Base-by-base conservation (phyloP, 2,113 vertebrate genomes). In the Natator depressus region DNA sequence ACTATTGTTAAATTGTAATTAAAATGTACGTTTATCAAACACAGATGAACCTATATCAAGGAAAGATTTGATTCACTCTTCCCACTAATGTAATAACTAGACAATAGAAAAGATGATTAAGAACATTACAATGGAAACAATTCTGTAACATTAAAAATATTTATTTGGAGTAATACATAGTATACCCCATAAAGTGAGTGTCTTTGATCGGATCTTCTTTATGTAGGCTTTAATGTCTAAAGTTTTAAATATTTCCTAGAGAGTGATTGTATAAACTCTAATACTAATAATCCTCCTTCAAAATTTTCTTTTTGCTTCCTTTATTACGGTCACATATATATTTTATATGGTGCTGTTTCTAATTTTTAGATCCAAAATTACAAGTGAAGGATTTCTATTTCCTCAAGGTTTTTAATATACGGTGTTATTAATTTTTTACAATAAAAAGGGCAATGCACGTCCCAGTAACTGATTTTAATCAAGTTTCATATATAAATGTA, bases 371-470 rank as follows among this genome's bases (percentile, higher is more conserved):
- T 84, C 83, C 75, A 96, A 80, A 69, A 89, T 88, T 84, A 86
- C 17, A 88, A 47, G 51, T 93, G 50, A 89, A 95, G 86, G 57
- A 91, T 80, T 81, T 85, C 17, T 57, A 92, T 94, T 96, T 96
- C 91, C 95, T 92, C 85, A 89, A 96, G 89, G 80, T 93, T 95
- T 97, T 96, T 93, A 90, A 96, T 95, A 94, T 94, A 94, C 83
- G 85, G 35, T 14, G 84, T 42, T 59, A 93, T 96, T 49, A 94
- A 93, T 91, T 91, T 93, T 96, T 95, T 95, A 93, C 91, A 95
- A 87, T 84, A 80, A 62, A 92, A 95, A 92, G 57, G 53, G 93
- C 94, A 95, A 95, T 76, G 46, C 8, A 82, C 46, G 87, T 88
- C 76, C 65, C 0, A 0, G 42, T 88, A 69, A 93, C 78, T 82